A percentile compares a stretch with the other conserved stretches of the same genome.
phyloP scores from a whole-genome alignment of 2,797 vertebrate species.

The Urocyon cinereoargenteus region DNA sequence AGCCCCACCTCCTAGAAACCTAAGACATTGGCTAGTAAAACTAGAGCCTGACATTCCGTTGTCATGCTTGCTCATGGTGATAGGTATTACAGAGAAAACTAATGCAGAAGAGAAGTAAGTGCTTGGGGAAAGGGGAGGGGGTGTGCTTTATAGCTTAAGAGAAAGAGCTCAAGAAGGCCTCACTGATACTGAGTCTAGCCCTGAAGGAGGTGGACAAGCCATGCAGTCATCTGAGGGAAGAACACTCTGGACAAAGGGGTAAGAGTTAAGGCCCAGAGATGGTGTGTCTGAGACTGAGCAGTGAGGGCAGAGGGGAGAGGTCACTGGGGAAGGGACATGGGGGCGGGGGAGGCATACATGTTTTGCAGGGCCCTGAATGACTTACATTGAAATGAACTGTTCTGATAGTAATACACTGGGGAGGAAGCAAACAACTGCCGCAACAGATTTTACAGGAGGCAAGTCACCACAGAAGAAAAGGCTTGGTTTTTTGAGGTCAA shows the following conservation, averaged over 20 bases:
- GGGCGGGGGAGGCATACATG: too few species aligned
- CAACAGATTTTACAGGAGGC: neutral
- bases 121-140: neutral
- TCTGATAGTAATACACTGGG: neutral
- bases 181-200: neutral
- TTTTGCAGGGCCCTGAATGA: neutral
- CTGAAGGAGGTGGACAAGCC: neutral
- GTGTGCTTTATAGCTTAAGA: neutral
- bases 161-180: neutral
- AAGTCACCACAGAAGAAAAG: neutral
- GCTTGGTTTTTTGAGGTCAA: neutral
- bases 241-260: neutral
- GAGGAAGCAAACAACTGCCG: neutral
- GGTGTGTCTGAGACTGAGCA: neutral
- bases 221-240: neutral
- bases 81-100: neutral
- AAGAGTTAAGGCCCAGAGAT: neutral
- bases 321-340: neutral
- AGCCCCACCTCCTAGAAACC: neutral
- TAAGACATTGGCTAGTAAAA: neutral
- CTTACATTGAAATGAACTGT: neutral
- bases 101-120: neutral
- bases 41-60: neutral
- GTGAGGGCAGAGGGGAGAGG: neutral
- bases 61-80: neutral